Percentiles rank a stretch among this genome's conserved stretches.
Evolutionary conservation across 2,888 invertebrate species (phyloP).

Genomic region (Stenodera caucasica): DNA sequence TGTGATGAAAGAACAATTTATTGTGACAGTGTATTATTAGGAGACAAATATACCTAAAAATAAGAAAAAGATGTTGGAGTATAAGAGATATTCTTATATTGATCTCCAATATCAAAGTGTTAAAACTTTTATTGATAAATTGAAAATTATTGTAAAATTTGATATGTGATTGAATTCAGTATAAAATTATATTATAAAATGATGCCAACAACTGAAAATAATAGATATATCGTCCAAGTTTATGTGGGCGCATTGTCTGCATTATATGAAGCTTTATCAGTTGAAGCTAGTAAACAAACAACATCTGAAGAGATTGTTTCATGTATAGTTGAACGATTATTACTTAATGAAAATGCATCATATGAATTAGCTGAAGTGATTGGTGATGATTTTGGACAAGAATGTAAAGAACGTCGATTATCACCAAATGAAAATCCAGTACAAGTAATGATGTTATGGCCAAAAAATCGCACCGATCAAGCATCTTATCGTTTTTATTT

Average conservation of each 20-base stretch:
- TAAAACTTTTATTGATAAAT: slow-evolving; percentile 6
- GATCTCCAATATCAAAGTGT: slow-evolving; percentile 1
- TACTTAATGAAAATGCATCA: slow-evolving; percentile 64
- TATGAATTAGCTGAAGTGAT: slow-evolving; percentile 89
- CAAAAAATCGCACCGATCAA: slow-evolving; percentile 62
- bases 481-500: slow-evolving; percentile 78
- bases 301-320: slow-evolving; percentile 89
- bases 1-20: background rate
- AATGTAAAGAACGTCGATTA: slow-evolving; percentile 89
- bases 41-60: background rate
- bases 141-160: background rate
- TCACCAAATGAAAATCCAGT: slow-evolving; percentile 80
- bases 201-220: slow-evolving; percentile 65
- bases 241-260: slow-evolving; percentile 86
- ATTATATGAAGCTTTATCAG: slow-evolving; percentile 86
- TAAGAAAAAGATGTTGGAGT: slow-evolving; percentile 6
- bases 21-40: background rate
- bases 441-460: slow-evolving; percentile 82
- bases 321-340: slow-evolving; percentile 78
- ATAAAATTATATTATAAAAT: slow-evolving; percentile 45
- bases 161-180: background rate
- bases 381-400: slow-evolving; percentile 81
- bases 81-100: slow-evolving; percentile 2
- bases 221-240: slow-evolving; percentile 78
- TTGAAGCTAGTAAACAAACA: slow-evolving; percentile 90